phyloP scores from a whole-genome alignment of 2,888 invertebrate genomes.

The Coleophora flavipennella region DNA sequence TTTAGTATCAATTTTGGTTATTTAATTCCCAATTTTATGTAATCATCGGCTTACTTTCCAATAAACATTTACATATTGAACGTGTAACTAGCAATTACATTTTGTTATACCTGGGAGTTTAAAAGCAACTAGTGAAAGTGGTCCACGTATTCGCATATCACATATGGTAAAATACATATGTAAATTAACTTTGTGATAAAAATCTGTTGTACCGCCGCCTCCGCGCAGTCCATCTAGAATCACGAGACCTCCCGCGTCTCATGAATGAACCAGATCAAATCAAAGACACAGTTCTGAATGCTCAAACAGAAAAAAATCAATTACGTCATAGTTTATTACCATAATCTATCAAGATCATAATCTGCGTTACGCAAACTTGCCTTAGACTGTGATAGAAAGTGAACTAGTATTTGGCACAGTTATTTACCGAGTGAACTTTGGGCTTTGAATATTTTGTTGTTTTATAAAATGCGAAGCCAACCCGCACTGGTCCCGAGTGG shows the following conservation, averaged over 20 bases:
- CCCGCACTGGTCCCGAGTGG: too few relatives aligned
- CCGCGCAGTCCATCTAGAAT: conserved; percentile 9
- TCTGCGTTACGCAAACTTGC: conserved; percentile 45
- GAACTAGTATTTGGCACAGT: conserved; percentile 5
- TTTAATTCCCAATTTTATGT: too few relatives aligned
- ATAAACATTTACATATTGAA: background rate
- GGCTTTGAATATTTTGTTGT: conserved; percentile 1
- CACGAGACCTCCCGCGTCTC: conserved; percentile 34
- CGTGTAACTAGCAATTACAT: too few relatives aligned
- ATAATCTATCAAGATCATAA: conserved; percentile 63
- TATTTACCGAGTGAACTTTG: conserved; percentile 17
- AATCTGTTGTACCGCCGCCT: conserved; percentile 30
- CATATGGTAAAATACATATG: conserved; percentile 29
- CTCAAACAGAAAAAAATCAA: conserved; percentile 36
- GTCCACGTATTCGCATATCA: conserved; percentile 20
- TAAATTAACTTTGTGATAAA: conserved; percentile 38
- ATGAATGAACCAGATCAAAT: conserved; percentile 37
- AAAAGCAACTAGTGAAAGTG: conserved; percentile 24
- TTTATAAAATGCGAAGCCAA: too few relatives aligned
- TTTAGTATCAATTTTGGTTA: too few relatives aligned
- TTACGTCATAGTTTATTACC: conserved; percentile 57
- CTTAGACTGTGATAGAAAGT: conserved; percentile 42
- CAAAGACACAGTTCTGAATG: conserved; percentile 40
- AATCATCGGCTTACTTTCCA: background rate
- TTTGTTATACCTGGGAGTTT: too few relatives aligned